Base-by-base conservation (phyloP, 2,888 invertebrate genomes). In the Pilophorus perplexus region DNA sequence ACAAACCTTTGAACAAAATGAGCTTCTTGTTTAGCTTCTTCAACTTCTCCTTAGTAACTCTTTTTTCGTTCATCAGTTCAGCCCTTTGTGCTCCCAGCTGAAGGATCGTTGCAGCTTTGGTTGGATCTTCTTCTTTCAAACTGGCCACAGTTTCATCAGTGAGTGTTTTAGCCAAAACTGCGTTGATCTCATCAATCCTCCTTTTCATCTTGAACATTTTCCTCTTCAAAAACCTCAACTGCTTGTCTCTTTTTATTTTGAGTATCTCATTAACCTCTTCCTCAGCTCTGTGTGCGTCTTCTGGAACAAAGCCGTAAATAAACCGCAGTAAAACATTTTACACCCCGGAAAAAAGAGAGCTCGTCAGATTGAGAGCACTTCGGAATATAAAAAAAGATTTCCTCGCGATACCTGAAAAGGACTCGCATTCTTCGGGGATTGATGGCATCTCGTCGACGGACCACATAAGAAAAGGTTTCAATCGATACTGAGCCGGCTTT, bases 401-500 rank as follows among this genome's bases (percentile, higher is more conserved):
- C 18, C 8, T n/a, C 23, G 10, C 2, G 3, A 44, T 44, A 46
- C 46, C 46, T 46, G 46, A 14, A 12, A 14, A 8, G 1, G 46
- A 23, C 25, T 28, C 52, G 55, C 23, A 27, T 55, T 55, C 55
- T 55, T 55, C 55, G 20, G 55, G 55, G n/a, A 55, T 38, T 27
- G 23, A 37, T 27, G 55, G 55, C 55, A 55, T 38, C 27, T 55
- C 55, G 16, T 55, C 55, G 38, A 38, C 40, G 20, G 55, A 55
- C 55, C 37, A 38, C 38, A 55, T 55, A 27, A 55, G 27, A 27
- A 38, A 55, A 22, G 38, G 55, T 38, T 55, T 55, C 55, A 55
- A 23, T 23, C 55, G 55, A 38, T 55, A 55, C 22, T 55, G 55
- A 22, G 37, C 37, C 55, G 37, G 55, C 38, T 38, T 55, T 22